Base-by-base conservation (phyloP, 2,797 vertebrate genomes). In the Ara ararauna region DNA sequence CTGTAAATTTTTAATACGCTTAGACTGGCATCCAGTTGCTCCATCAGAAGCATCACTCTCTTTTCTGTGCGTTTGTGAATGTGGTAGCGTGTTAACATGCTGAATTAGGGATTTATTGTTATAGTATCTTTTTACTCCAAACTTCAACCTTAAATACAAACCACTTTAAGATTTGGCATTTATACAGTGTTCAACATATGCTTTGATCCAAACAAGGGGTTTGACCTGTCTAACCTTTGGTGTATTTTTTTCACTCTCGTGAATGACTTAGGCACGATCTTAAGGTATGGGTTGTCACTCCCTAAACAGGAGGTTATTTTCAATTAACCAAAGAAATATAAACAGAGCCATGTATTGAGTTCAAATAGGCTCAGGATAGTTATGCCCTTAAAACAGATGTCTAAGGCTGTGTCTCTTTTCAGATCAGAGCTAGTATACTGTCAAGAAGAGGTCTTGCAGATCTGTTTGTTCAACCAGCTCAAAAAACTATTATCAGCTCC, bases 121-220 rank as follows among this genome's bases (percentile, higher is more conserved):
- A 60, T 16, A 88, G 94, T 92, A 94, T 96, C 84, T 0, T 89
- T 96, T 97, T 96, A 94, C 96, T 90, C 50, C 72, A 89, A 95
- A 94, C 91, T 94, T 94, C 83, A 88, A 50, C 45, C 68, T 90
- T 83, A 75, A 83, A 91, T 81, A 89, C 91, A 89, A 95, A 97
- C 95, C 85, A 89, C 88, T 95, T 94, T 65, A 71, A 91, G 79
- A 87, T 84, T 93, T 92, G 90, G 76, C 95, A 87, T 96, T 96
- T 95, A 84, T 92, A 89, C 73, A 93, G 76, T 84, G 86, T 92
- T 95, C 84, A 94, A 54, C 92, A 84, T 40, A 53, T 44, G 75
- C 95, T 97, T 96, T 97, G 94, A 97, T 95, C 94, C 92, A 94
- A 97, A 92, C 90, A 95, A 94, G 91, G 86, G 75, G 83, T 94